Evolutionary conservation across 2,888 invertebrate species (phyloP).

Genomic region (Ectemnius lituratus): DNA sequence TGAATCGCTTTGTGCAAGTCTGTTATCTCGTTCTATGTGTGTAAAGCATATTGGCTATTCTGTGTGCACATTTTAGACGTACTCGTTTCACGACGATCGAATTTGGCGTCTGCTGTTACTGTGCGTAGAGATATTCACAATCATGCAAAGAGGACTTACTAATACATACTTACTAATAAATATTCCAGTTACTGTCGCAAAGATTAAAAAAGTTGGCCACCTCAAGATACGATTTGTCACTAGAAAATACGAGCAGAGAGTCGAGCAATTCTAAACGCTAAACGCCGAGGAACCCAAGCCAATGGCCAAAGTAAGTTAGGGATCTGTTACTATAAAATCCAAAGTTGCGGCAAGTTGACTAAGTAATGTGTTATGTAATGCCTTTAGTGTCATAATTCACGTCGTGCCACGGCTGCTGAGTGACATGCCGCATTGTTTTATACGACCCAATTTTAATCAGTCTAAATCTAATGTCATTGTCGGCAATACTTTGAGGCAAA

Average conservation of each 20-base stretch:
- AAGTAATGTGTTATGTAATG: constrained; percentile 47
- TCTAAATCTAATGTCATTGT: constrained; percentile 61
- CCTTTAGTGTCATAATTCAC: constrained; percentile 53
- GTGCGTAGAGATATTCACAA: constrained; percentile 34
- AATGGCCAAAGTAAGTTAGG: constrained; percentile 68
- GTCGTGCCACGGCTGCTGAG: constrained; percentile 55
- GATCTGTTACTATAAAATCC: constrained; percentile 53
- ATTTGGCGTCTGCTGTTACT: constrained; percentile 34
- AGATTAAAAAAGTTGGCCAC: constrained; percentile 62
- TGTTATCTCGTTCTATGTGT: constrained; percentile 55
- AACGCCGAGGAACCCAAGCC: constrained; percentile 59
- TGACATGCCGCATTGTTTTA: constrained; percentile 59
- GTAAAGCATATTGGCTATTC: constrained; percentile 33
- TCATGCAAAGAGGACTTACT: constrained; percentile 25
- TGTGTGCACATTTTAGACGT: constrained; percentile 40
- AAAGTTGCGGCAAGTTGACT: constrained; percentile 51
- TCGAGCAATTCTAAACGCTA: constrained; percentile 44
- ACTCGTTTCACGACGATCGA: constrained; percentile 24
- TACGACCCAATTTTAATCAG: constrained; percentile 55
- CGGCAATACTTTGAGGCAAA: constrained; percentile 18
- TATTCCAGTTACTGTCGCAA: constrained; percentile 37
- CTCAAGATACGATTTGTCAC: constrained; percentile 47
- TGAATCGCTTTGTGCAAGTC: constrained; percentile 50
- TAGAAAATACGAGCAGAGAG: constrained; percentile 19
- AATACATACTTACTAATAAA: constrained; percentile 27